Evolutionary conservation across 2,113 vertebrate genomes (phyloP).

Genomic region (Cyprinodon variegatus): DNA sequence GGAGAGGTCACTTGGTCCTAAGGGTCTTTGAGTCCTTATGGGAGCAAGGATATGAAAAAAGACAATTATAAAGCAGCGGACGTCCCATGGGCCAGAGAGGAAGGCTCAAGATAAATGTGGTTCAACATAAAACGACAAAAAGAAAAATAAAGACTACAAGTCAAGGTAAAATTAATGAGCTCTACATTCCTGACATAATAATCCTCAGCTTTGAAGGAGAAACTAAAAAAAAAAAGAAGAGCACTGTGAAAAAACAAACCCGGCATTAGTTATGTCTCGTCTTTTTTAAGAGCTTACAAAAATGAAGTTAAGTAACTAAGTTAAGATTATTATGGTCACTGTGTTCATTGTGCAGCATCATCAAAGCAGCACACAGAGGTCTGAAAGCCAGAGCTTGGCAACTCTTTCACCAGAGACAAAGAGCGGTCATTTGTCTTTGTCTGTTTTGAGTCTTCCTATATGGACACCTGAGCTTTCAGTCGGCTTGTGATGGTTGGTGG

Average conservation of each 20-base stretch:
- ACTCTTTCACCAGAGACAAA: slow-evolving; percentile 39
- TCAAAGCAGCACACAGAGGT: slow-evolving; percentile 35
- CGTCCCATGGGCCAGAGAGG: slow-evolving; percentile 33
- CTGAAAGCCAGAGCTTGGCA: slow-evolving; percentile 46
- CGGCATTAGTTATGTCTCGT: background rate
- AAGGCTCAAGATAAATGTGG: slow-evolving; percentile 65
- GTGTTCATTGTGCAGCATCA: slow-evolving; percentile 27
- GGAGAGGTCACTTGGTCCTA: slow-evolving; percentile 43
- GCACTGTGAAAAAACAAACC: background rate
- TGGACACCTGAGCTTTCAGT: slow-evolving; percentile 50
- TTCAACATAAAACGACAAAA: slow-evolving; percentile 47
- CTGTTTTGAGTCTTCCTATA: slow-evolving; percentile 37
- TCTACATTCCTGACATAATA: slow-evolving; percentile 10
- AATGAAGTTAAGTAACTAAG: background rate
- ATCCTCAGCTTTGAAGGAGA: slow-evolving; percentile 24
- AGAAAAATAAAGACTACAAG: slow-evolving; percentile 24
- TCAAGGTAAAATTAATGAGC: slow-evolving; percentile 44
- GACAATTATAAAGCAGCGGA: slow-evolving; percentile 61
- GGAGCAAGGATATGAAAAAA: slow-evolving; percentile 47
- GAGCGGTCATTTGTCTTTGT: slow-evolving; percentile 53
- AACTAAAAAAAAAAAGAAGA: background rate
- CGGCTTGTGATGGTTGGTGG: background rate
- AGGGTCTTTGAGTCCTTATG: slow-evolving; percentile 58
- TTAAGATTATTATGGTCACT: background rate
- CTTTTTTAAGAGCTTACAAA: slow-evolving; percentile 9